Conservation (phyloP, 2,113 vertebrate genomes). For the Hypomesus transpacificus region DNA sequence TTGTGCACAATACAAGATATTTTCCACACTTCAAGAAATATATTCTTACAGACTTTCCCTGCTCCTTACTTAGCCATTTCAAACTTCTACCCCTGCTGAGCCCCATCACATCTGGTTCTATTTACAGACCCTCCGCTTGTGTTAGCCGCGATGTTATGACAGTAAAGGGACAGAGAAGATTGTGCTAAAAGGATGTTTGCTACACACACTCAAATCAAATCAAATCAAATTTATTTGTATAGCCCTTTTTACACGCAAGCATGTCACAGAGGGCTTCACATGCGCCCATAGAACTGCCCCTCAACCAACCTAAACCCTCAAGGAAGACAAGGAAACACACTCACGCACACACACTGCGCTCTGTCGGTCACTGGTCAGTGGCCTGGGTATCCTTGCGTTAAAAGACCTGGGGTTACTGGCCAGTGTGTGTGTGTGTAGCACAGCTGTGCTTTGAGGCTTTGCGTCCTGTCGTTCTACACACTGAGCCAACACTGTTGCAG, state of each 20-base stretch:
- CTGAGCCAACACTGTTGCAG: slow-evolving; percentile 12
- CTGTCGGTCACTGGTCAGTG: slow-evolving; percentile 33
- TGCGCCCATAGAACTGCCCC: too few relatives aligned
- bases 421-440: slow-evolving; percentile 13
- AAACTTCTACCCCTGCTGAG: slow-evolving; percentile 15
- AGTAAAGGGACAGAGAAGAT: slow-evolving; percentile 48
- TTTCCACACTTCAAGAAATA: too few relatives aligned
- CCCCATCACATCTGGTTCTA: slow-evolving; percentile 58
- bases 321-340: too few relatives aligned
- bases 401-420: slow-evolving; percentile 12
- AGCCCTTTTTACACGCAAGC: too few relatives aligned
- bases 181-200: slow-evolving; percentile 38
- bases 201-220: neutral
- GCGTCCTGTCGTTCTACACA: slow-evolving; percentile 12
- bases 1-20: too few relatives aligned
- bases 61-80: slow-evolving; percentile 4
- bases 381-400: slow-evolving; percentile 2
- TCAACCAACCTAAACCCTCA: too few relatives aligned
- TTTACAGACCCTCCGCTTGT: slow-evolving; percentile 48
- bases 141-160: slow-evolving; percentile 59
- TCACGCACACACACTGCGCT: neutral
- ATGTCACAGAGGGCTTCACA: too few relatives aligned
- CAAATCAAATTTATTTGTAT: too few relatives aligned
- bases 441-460: slow-evolving; percentile 31
- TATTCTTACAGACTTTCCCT: slow-evolving; percentile 1